Percentiles rank a stretch among this genome's conserved stretches.
Conservation (phyloP, 2,888 invertebrate species). For the Allolobophora icterica region DNA sequence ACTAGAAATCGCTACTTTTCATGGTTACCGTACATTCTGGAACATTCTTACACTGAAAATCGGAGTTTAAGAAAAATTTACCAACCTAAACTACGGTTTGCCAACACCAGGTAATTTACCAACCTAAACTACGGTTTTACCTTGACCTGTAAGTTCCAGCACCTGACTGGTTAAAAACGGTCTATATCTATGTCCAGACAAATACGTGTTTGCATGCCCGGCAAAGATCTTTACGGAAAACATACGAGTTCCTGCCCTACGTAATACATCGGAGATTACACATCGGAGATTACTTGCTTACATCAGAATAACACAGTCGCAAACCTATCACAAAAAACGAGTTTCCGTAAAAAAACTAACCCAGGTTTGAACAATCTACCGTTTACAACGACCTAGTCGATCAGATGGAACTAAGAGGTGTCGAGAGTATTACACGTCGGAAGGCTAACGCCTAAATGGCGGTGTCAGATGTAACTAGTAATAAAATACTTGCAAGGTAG, state of each 20-base stretch:
- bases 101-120: too few relatives aligned
- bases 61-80: background rate
- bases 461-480: background rate
- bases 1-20: too few relatives aligned
- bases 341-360: background rate
- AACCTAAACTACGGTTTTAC: too few relatives aligned
- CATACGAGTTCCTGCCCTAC: too few relatives aligned
- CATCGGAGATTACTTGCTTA: background rate
- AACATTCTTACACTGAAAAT: too few relatives aligned
- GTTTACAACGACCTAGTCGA: background rate
- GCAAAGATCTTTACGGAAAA: too few relatives aligned
- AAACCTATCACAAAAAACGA: background rate
- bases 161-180: background rate
- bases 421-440: background rate
- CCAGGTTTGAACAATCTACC: background rate
- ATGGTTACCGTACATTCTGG: too few relatives aligned
- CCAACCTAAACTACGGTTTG: too few relatives aligned
- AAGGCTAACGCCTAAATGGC: background rate
- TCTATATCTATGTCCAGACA: background rate
- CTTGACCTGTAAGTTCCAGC: background rate
- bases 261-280: too few relatives aligned
- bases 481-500: background rate
- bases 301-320: background rate
- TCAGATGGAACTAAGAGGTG: background rate
- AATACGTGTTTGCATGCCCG: too few relatives aligned